Evolutionary conservation across 35 echinoderm and acorn worm genomes (phyloP).

Genomic region (Nesometra sesokonis): DNA sequence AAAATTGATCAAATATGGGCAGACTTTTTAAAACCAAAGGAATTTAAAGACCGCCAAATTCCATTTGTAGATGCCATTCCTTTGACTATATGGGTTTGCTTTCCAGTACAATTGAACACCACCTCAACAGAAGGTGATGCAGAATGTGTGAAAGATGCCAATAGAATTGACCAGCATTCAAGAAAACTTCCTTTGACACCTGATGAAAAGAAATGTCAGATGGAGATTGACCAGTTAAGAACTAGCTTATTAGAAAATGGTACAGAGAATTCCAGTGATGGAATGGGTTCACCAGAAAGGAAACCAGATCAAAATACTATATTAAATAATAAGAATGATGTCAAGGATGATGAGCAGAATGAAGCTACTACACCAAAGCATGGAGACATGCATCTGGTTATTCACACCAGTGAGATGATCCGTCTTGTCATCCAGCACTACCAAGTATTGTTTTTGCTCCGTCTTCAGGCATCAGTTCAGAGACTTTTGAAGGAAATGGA

Average conservation of each 20-base stretch:
- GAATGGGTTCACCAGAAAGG: neutral
- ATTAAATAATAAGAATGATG: neutral
- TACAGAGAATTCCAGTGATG: neutral
- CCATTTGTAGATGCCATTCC: slow-evolving; percentile 72
- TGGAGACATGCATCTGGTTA: slow-evolving; percentile 38
- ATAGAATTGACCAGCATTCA: neutral
- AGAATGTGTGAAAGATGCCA: neutral
- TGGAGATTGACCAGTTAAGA: neutral
- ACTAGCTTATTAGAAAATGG: neutral
- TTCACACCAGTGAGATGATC: slow-evolving; percentile 25
- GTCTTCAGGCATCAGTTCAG: slow-evolving; percentile 74
- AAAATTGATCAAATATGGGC: slow-evolving; percentile 93
- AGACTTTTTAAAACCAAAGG: slow-evolving; percentile 56
- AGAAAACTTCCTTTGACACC: neutral
- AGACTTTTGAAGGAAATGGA: slow-evolving; percentile 45
- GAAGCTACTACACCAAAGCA: neutral
- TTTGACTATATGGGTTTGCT: slow-evolving; percentile 53
- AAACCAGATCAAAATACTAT: neutral
- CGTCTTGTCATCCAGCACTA: slow-evolving; percentile 67
- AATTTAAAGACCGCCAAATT: slow-evolving; percentile 54
- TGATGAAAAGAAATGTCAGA: neutral
- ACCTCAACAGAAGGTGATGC: neutral
- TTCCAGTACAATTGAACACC: slow-evolving; percentile 7
- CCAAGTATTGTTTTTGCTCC: slow-evolving; percentile 78
- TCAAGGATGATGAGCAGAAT: neutral